Base-by-base conservation (phyloP, 2,113 vertebrate genomes). In the Eublepharis macularius region DNA sequence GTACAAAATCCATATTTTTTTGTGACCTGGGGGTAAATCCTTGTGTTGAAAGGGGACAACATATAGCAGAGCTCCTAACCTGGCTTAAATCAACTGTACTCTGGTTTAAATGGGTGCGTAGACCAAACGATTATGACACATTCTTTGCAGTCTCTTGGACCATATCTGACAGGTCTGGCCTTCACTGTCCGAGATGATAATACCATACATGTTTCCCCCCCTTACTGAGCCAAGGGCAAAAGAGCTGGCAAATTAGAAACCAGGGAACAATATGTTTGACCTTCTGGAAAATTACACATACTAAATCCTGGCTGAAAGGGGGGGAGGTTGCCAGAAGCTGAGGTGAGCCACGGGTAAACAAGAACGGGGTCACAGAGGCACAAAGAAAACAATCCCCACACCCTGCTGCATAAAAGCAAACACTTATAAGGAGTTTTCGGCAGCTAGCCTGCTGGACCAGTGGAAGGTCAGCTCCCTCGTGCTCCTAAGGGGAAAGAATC, bases 381-480 rank as follows among this genome's bases (percentile, higher is more conserved):
- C 89, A 88, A 93, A 92, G 86, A 91, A 94, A 94, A 94, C 92
- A 89, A 90, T 93, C 93, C 90, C 92, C 93, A n/a, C 8, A 90
- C 93, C 92, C 91, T 92, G 89, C 83, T 90, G 88, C 75, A 87
- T 86, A 82, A 93, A 74, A 86, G 88, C 88, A 88, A 84, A 90
- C 83, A 87, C 87, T 92, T 92, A 89, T 82, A 88, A 88, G 89
- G 79, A 54, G 72, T 29, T 84, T 86, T 87, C 51, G 72, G 66
- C 51, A 60, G 70, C 77, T 90, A 88, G 85, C 86, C 75, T 87
- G 32, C 83, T 77, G 85, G 85, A 82, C 79, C 76, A 13, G 86
- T 81, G 86, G 84, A 80, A 83, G 81, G 36, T 0, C n/a, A 82
- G 43, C 82, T 74, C 75, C 81, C n/a, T n/a, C n/a, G n/a, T 76